Evolutionary conservation across 2,797 vertebrate genomes (phyloP).

Genomic region (Morelia viridis): DNA sequence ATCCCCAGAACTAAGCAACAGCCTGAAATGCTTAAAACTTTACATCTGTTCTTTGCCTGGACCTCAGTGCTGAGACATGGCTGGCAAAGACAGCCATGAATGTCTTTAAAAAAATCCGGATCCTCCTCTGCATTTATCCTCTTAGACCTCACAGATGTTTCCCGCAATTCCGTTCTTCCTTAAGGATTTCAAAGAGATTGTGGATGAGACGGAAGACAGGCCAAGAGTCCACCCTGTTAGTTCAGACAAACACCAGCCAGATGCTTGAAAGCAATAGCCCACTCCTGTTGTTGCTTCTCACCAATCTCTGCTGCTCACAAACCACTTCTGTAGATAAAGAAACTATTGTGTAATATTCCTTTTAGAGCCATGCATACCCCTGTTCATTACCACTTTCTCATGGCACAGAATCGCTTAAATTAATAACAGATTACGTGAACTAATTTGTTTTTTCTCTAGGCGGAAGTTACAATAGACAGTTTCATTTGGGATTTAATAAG

Average conservation of each 20-base stretch:
- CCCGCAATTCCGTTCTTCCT: background rate
- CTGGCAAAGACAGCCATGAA: conserved; percentile 5
- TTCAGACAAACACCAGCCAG: background rate
- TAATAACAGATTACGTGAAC: too few relatives aligned
- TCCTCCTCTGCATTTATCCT: conserved; percentile 36
- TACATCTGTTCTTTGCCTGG: conserved; percentile 30
- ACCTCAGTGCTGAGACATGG: background rate
- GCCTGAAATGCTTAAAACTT: conserved; percentile 23
- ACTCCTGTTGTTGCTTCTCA: background rate
- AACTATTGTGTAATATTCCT: too few relatives aligned
- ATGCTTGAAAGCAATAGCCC: background rate
- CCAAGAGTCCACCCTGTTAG: background rate
- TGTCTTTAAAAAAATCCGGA: background rate
- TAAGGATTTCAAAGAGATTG: conserved; percentile 24
- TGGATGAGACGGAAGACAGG: background rate
- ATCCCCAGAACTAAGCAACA: background rate
- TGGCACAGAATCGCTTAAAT: too few relatives aligned
- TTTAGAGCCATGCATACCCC: too few relatives aligned
- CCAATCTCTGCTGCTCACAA: background rate
- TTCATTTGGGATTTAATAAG: too few relatives aligned
- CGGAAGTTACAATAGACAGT: too few relatives aligned
- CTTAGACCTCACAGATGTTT: conserved; percentile 41
- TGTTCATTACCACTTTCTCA: too few relatives aligned
- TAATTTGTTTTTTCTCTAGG: too few relatives aligned
- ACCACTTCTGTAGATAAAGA: too few relatives aligned